These are phyloP conservation scores for Tipula helvola DNA, from an alignment of 2,888 invertebrate genomes.

Conservation along the genomic window DNA sequence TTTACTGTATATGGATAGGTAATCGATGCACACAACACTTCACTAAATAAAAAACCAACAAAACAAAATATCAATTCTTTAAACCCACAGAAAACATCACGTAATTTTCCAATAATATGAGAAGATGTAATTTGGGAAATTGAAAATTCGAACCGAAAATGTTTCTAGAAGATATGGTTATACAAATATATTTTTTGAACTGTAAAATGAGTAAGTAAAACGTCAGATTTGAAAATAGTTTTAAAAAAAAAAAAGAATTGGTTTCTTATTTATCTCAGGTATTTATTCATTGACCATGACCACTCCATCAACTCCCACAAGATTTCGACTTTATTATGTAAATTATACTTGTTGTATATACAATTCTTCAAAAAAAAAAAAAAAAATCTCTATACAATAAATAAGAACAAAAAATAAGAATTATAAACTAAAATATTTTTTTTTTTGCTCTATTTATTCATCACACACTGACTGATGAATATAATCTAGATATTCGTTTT, in stretches of 20 bases:
- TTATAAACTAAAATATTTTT: not conserved
- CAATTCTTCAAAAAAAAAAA: not conserved
- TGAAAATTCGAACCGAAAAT: not conserved
- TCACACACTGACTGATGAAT: not conserved
- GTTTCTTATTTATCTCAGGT: not conserved
- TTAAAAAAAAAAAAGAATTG: not conserved
- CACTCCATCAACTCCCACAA: not conserved
- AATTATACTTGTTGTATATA: not conserved
- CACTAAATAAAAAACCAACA: not conserved
- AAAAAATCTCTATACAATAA: not conserved
- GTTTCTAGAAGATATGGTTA: not conserved
- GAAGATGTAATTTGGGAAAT: not conserved
- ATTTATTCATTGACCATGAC: not conserved
- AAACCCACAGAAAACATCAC: not conserved
- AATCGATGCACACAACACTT: not conserved
- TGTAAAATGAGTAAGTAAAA: not conserved
- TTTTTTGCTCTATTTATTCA: not conserved
- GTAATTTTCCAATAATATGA: not conserved
- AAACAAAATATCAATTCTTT: not conserved
- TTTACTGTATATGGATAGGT: not conserved
- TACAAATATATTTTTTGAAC: not conserved
- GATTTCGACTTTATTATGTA: not conserved
- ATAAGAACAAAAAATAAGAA: not conserved
- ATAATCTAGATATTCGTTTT: not conserved
- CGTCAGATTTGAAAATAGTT: not conserved